Evolutionary conservation across 2,888 invertebrate genomes (phyloP), one percentile per base, ranked within the genome.

Genomic region (Thalpophila matura): DNA sequence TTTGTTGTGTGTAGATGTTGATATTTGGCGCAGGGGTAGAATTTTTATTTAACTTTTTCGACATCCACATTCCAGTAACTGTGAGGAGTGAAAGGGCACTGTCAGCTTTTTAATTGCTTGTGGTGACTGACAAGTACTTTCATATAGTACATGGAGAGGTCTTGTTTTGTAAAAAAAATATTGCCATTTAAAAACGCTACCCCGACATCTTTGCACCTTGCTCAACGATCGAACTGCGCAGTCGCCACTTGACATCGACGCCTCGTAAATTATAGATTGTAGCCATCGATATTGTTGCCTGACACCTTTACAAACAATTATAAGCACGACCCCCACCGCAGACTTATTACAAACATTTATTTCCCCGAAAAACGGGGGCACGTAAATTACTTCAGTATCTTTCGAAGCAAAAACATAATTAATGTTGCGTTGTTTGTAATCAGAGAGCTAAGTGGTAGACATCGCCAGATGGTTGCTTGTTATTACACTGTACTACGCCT

Each of bases 341-440:
- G 85, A 88, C 84, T 88, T 90, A 91, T 90, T 89, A 83, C 87
- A 83, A 90, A 86, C 90, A 91, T 91, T 91, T 87, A 84, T 91
- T 91, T 88, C 62, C 66, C 74, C 83, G 80, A 84, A 88, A 89
- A 90, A 87, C 81, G 77, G 73, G 79, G 79, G 82, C 85, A 86
- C 89, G 88, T 90, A 90, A 92, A 92, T 91, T 86, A 89, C 89
- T 89, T 82, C 75, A 85, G 87, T 85, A 91, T 89, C 90, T 89
- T 88, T 81, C 83, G 85, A 89, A 89, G 89, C 89, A 91, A 91
- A 92, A 92, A 92, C 89, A 88, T 92, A 91, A 92, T 93, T 92
- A 92, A 92, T 92, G 90, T 89, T 88, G 80, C 83, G 88, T 86
- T 90, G 89, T 91, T 91, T 89, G 90, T 91, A 91, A 92, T 92